Evolutionary conservation across 2,113 vertebrate genomes (phyloP), one percentile per base, ranked within the genome.

Genomic region (Myocastor coypus): DNA sequence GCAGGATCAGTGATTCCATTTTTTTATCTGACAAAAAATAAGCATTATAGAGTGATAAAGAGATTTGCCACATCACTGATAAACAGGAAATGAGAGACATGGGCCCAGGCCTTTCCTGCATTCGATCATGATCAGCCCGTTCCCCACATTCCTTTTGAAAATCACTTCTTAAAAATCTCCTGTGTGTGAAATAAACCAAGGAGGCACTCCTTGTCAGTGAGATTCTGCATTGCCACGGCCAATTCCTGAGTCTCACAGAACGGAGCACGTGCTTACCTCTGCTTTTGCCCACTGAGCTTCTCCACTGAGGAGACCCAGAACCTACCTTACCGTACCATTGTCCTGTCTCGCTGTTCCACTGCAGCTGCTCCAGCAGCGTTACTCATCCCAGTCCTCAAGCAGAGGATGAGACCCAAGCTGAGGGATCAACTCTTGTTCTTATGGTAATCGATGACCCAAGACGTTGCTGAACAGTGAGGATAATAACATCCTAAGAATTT

Each of bases 361-460:
- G 3, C 22, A 81, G 30, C 68, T 52, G 50, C 30, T 42, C 55
- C 20, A 20, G 40, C 34, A 34, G 19, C 40, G 5, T 55, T 9
- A 26, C 26, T 46, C 46, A 11, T 7, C 57, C 68, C 14, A 28
- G 69, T 68, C 40, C 57, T 75, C 1, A 80, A 81, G 55, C 52
- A 85, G 82, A 71, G 14, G 30, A 52, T 3, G 32, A 46, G 6
- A 10, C 59, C 32, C 3, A 55, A 50, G 37, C 37, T 16, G 3
- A 16, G 68, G 30, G 46, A 37, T 80, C 12, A 1, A 69, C 81
- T 81, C 42, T 93, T 40, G 34, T 94, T 78, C 55, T 89, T 22
- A 59, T 22, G 73, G 42, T 93, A 71, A 94, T 40, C 26, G 37
- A 94, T 83, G 77, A 92, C 84, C 69, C 82, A 85, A 71, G 16